phyloP scores from a whole-genome alignment of 2,888 invertebrate genomes.

The Philereme transversata region DNA sequence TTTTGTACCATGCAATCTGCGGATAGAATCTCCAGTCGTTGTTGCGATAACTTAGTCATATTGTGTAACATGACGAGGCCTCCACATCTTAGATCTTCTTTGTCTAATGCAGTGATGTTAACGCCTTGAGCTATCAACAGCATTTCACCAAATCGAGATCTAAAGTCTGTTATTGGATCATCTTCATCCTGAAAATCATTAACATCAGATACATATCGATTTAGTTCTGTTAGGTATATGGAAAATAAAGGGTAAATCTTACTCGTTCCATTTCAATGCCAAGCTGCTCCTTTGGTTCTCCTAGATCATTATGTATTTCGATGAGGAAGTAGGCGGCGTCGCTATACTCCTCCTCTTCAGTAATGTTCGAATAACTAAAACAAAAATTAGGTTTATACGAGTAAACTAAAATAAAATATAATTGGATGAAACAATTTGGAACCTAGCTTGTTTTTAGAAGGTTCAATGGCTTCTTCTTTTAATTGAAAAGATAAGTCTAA shows the following conservation, averaged over 20 bases:
- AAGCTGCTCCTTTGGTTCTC: constrained; percentile 89
- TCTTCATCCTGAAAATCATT: constrained; percentile 84
- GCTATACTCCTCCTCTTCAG: constrained; percentile 72
- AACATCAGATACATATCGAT: background rate
- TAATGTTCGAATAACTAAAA: constrained; percentile 62
- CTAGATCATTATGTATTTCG: constrained; percentile 89
- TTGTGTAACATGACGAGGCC: constrained; percentile 88
- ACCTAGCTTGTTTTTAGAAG: background rate
- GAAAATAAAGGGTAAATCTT: constrained; percentile 32
- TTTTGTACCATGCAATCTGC: constrained; percentile 90
- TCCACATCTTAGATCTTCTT: constrained; percentile 89
- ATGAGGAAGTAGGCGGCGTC: constrained; percentile 85
- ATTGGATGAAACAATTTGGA: background rate
- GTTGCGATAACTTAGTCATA: constrained; percentile 83
- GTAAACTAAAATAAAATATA: background rate
- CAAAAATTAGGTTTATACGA: constrained; percentile 8
- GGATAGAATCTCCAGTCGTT: constrained; percentile 84
- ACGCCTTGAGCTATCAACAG: constrained; percentile 86
- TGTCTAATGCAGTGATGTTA: constrained; percentile 89
- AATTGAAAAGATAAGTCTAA: constrained; percentile 5
- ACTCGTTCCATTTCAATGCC: constrained; percentile 89
- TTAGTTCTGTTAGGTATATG: background rate
- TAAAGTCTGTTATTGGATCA: constrained; percentile 89
- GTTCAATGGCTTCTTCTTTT: constrained; percentile 16
- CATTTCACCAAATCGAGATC: constrained; percentile 87